Percentiles rank a stretch among this genome's conserved stretches.
These are phyloP conservation scores for Centrocercus urophasianus DNA, from an alignment of 2,113 vertebrate genomes.

Conservation along the genomic window DNA sequence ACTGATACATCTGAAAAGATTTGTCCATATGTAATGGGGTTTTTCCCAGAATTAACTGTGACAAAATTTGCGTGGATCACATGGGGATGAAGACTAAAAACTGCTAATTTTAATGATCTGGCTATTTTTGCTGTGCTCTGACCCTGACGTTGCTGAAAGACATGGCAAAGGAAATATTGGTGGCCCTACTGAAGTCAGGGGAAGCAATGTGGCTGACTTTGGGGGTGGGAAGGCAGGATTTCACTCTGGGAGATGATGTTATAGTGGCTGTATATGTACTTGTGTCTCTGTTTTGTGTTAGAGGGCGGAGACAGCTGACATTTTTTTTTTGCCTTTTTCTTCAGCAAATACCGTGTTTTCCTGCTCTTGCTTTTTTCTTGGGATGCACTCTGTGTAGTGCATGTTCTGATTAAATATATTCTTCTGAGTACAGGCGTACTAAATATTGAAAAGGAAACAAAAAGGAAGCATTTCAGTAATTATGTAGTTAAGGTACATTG, in stretches of 20 bases:
- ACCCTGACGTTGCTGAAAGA: neutral
- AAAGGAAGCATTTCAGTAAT: neutral
- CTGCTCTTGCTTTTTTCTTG: neutral
- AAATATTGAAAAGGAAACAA: neutral
- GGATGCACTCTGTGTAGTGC: neutral
- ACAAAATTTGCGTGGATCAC: accelerated
- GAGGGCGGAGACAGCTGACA: neutral
- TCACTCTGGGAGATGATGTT: neutral
- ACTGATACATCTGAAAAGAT: neutral
- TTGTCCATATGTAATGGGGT: neutral
- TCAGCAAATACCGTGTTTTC: neutral
- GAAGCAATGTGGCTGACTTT: neutral
- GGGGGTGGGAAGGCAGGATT: neutral
- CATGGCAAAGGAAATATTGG: neutral
- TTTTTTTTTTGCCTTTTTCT: neutral
- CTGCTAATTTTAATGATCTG: neutral
- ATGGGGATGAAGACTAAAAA: neutral
- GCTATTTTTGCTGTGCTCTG: neutral
- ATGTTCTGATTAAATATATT: neutral
- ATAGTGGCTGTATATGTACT: neutral
- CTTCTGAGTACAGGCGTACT: neutral
- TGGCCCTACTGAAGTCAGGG: neutral
- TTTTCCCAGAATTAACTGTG: neutral
- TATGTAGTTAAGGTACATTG: neutral
- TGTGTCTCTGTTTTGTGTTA: neutral